A percentile compares a stretch with the other conserved stretches of the same genome.
Evolutionary conservation across 2,113 vertebrate species (phyloP).

Genomic region (Indri indri): DNA sequence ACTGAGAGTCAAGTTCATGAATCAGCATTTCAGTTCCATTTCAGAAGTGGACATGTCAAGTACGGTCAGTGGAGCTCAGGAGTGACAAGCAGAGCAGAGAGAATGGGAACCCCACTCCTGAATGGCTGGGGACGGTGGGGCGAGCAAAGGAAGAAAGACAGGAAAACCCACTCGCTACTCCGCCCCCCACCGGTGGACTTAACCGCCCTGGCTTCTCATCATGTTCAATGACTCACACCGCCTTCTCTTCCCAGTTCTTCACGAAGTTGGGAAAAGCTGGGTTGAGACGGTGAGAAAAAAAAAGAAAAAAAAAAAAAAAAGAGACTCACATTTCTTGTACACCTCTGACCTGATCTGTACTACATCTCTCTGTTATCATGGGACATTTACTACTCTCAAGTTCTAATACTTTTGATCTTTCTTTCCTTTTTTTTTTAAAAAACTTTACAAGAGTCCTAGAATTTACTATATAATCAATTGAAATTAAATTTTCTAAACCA

Average conservation of each 20-base stretch:
- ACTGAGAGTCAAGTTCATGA: neutral
- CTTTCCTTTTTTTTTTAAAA: neutral
- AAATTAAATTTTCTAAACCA: neutral
- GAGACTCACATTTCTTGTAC: neutral
- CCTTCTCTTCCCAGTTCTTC: no score
- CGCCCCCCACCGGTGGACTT: neutral
- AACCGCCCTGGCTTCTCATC: neutral
- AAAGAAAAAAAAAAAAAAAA: no score
- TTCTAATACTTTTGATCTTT: neutral
- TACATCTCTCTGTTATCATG: neutral
- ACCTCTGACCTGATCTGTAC: neutral
- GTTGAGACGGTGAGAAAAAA: no score
- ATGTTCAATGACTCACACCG: neutral
- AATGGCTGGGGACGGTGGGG: no score
- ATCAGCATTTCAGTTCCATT: slow-evolving; percentile 8
- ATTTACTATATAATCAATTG: neutral
- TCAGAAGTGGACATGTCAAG: neutral
- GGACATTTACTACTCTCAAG: neutral
- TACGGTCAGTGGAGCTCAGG: neutral
- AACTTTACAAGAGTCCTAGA: neutral
- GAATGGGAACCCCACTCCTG: neutral
- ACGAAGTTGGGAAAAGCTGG: no score
- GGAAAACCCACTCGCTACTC: neutral
- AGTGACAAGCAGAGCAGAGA: neutral
- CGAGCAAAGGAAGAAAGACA: neutral